Percentiles rank a stretch among this genome's conserved stretches.
Conservation (phyloP, 2,888 invertebrate genomes). For the Epistrophella euchroma region DNA sequence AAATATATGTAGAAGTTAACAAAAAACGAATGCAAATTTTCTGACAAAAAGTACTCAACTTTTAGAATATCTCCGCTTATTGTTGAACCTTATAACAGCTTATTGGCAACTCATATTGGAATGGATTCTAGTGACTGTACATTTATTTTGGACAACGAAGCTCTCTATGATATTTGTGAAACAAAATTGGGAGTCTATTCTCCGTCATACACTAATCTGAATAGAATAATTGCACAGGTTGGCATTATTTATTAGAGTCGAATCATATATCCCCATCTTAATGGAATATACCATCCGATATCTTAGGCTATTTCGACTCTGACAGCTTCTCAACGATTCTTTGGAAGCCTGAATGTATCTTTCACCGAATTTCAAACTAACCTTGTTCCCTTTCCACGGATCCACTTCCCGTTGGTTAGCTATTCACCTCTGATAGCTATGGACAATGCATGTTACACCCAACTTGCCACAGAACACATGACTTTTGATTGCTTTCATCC, state of each 20-base stretch:
- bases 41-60: not conserved
- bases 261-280: not conserved
- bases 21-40: not conserved
- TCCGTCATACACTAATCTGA: slow-evolving; percentile 94
- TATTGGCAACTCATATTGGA: slow-evolving; percentile 88
- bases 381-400: slow-evolving; percentile 57
- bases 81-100: slow-evolving; percentile 91
- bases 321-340: slow-evolving; percentile 50
- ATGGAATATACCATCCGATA: not conserved
- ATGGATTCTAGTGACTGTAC: slow-evolving; percentile 89
- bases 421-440: slow-evolving; percentile 46
- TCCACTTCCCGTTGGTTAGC: slow-evolving; percentile 58
- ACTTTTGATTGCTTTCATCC: slow-evolving; percentile 41
- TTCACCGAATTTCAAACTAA: slow-evolving; percentile 57
- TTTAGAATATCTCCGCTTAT: slow-evolving; percentile 88
- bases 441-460: slow-evolving; percentile 5
- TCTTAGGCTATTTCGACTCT: slow-evolving; percentile 45
- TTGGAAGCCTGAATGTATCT: slow-evolving; percentile 37
- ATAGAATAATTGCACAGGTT: slow-evolving; percentile 86
- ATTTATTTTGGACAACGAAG: slow-evolving; percentile 91
- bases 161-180: slow-evolving; percentile 90
- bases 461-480: slow-evolving; percentile 41
- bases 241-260: not conserved
- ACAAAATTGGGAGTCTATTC: slow-evolving; percentile 89
- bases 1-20: slow-evolving; percentile 49